phyloP scores from a whole-genome alignment of 1,140 invertebrate species.

The Harlomillsia oculata region DNA sequence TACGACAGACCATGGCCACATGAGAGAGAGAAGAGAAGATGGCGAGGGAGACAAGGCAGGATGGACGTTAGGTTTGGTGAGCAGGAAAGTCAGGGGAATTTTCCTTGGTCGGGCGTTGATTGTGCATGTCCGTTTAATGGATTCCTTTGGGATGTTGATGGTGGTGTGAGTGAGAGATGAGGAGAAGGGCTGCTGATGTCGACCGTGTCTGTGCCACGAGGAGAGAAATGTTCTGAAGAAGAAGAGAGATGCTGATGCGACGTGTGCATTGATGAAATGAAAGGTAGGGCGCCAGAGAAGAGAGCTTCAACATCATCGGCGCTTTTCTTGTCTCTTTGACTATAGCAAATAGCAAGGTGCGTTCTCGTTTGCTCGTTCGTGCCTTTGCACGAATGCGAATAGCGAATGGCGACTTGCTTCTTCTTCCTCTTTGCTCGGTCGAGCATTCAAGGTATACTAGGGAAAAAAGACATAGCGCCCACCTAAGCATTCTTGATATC shows the following conservation, averaged over 20 bases:
- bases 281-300: slow-evolving; percentile 17
- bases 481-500: too few species aligned
- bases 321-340: too few species aligned
- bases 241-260: slow-evolving; percentile 7
- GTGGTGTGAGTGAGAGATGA: slow-evolving; percentile 20
- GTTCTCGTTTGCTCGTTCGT: too few species aligned
- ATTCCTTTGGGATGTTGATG: slow-evolving; percentile 31
- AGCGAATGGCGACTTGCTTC: too few species aligned
- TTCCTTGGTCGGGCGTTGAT: slow-evolving; percentile 22
- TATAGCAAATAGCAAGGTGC: background rate
- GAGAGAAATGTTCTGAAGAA: background rate
- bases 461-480: too few species aligned
- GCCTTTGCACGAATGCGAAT: too few species aligned
- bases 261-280: slow-evolving; percentile 22
- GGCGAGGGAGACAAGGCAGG: slow-evolving; percentile 10
- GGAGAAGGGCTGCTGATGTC: slow-evolving; percentile 8
- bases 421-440: too few species aligned
- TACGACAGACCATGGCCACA: slow-evolving; percentile 5
- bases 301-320: too few species aligned
- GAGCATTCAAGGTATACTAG: too few species aligned
- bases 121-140: slow-evolving; percentile 35
- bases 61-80: background rate
- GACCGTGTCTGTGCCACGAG: slow-evolving; percentile 1
- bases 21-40: slow-evolving; percentile 6
- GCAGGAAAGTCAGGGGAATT: background rate